These are phyloP conservation scores for Adoxophyes honmai DNA, from an alignment of 1,140 invertebrate genomes.

Conservation along the genomic window DNA sequence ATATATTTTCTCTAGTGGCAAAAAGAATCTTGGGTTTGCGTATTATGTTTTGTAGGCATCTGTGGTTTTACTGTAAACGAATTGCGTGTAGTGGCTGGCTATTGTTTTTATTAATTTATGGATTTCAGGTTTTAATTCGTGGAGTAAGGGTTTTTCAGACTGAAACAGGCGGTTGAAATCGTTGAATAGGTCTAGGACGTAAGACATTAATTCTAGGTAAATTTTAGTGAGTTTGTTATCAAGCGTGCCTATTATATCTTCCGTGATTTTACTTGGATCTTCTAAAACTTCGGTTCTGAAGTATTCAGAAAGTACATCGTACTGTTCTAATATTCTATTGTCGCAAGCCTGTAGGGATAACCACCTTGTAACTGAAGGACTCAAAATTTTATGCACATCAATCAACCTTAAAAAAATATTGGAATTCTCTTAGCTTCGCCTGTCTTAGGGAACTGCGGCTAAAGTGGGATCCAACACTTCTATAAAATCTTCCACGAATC, in stretches of 20 bases:
- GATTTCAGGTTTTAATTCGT: conserved; percentile 20
- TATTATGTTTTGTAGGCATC: conserved; percentile 18
- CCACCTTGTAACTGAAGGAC: conserved; percentile 13
- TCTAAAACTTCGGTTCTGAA: not conserved
- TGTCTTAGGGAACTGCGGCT: not conserved
- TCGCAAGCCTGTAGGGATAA: conserved; percentile 16
- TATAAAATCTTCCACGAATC: not conserved
- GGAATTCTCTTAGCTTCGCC: conserved; percentile 5
- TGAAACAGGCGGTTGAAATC: conserved; percentile 25
- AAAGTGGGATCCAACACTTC: not conserved
- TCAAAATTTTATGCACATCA: conserved; percentile 13
- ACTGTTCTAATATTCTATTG: not conserved
- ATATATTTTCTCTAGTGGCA: conserved; percentile 21
- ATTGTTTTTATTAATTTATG: conserved; percentile 25
- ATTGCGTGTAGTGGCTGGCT: conserved; percentile 18
- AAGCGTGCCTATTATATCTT: not conserved
- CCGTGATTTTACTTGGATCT: not conserved
- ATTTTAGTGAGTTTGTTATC: not conserved
- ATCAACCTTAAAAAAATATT: not conserved
- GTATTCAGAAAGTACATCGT: not conserved
- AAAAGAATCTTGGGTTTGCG: conserved; percentile 18
- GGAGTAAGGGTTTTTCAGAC: conserved; percentile 21
- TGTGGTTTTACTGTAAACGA: conserved; percentile 20
- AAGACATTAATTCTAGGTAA: not conserved
- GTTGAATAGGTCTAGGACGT: conserved; percentile 15